Evolutionary conservation across 2,888 invertebrate genomes (phyloP), one percentile per base, ranked within the genome.

Genomic region (Polylopha cassiicola): DNA sequence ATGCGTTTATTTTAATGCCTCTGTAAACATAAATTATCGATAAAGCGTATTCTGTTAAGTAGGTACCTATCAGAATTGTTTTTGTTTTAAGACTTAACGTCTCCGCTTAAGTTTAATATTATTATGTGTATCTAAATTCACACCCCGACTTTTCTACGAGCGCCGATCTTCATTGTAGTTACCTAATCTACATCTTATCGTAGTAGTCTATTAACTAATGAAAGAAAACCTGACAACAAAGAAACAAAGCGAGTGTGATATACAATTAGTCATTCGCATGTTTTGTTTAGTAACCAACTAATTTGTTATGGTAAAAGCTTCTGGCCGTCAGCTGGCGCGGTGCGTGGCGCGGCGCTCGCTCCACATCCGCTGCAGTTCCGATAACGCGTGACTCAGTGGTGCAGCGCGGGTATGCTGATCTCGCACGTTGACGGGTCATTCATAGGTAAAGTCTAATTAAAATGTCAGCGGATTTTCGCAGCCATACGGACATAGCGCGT

Each of bases 351-450:
- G 52, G 61, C 53, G 67, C 65, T 59, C 69, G 61, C 56, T 62
- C 58, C 52, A 67, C 81, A 77, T 84, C 84, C 84, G 80, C 54
- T 70, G 71, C 70, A 60, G 65, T 77, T 74, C 74, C 76, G 81
- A 84, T 84, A 82, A 75, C 55, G 64, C 20, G 61, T 84, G 85
- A 84, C 55, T 84, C 84, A 84, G 61, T 53, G 46, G 38, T 34
- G 48, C 46, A n/a, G 23, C 39, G 31, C 41, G 24, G 39, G 39
- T 48, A 53, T 48, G 70, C 66, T 69, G 67, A 70, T 65, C 66
- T 53, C 49, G 48, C 57, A 51, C 53, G 48, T 51, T 48, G 58
- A 44, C 61, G 61, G 63, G 61, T 67, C 67, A 69, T 67, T 68
- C 66, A 66, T 70, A 60, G 53, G 51, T 41, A 48, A 43, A 39